Evolutionary conservation across 2,888 invertebrate species (phyloP), one percentile per base, ranked within the genome.

Genomic region (Artemia sinica): DNA sequence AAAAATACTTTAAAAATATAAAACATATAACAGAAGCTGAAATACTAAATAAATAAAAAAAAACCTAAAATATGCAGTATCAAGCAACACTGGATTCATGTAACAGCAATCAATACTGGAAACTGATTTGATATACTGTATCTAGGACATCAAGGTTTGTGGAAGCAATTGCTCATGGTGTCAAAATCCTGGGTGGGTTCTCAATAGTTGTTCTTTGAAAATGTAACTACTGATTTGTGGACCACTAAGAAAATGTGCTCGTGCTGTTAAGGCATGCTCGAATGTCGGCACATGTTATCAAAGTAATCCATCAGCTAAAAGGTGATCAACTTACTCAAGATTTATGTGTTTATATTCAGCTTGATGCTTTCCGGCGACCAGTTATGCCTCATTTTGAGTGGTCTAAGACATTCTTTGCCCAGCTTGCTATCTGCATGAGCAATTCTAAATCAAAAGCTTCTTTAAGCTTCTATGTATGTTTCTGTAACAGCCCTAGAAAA

Each of bases 171-270:
- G 63, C 14, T 58, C 63, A 58, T 18, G 14, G 28, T 58, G 63
- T 58, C 63, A 58, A 58, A 58, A 58, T 58, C 63, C 41, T 18
- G 63, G 63, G 63, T 58, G 63, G 63, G 28, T n/a, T n/a, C n/a
- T 58, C 63, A 58, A 58, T 58, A 9, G 63, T 18, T 58, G 63
- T 58, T 58, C 63, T 58, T 58, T 58, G n/a, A 28, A 41, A 58
- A 58, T 58, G 63, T 58, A 58, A 28, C 28, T 58, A 28, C 63
- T 58, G 28, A 58, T 28, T 58, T 18, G 63, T n/a, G 14, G 9
- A 28, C 63, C 63, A 58, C 63, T 10, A 18, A 28, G 63, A 58
- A 58, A 58, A 58, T 58, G 63, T 28, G 63, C 63, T 58, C 63
- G 63, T 58, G 63, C 63, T 58, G 63, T 58, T 58, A n/a, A 28